Evolutionary conservation across 2,888 invertebrate genomes (phyloP).

Genomic region (Clistopyga incitator): DNA sequence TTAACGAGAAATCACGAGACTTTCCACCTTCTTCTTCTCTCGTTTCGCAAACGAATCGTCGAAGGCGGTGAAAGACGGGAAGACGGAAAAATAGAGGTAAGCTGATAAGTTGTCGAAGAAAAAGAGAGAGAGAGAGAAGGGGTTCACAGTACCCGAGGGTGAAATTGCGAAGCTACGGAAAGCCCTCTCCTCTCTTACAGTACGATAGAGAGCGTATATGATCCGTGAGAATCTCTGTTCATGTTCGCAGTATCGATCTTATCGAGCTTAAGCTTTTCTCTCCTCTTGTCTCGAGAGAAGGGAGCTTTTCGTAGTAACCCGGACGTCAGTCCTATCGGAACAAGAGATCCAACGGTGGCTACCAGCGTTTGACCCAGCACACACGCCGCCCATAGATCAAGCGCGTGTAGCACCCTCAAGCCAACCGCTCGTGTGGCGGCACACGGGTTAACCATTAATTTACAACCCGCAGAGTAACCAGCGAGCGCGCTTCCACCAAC

Average conservation of each 20-base stretch:
- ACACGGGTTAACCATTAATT: constrained; percentile 83
- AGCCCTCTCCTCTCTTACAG: neutral
- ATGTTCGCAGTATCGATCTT: constrained; percentile 66
- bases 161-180: constrained; percentile 54
- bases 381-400: constrained; percentile 82
- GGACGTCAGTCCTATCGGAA: constrained; percentile 69
- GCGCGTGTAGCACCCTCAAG: constrained; percentile 75
- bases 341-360: constrained; percentile 64
- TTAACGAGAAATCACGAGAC: constrained; percentile 75
- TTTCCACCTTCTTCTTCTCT: constrained; percentile 42
- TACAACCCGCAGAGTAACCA: constrained; percentile 83
- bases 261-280: constrained; percentile 63
- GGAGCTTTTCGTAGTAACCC: constrained; percentile 9
- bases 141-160: constrained; percentile 49
- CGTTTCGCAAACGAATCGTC: constrained; percentile 17
- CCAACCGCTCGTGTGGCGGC: constrained; percentile 76
- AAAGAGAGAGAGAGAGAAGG: too few relatives aligned
- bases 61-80: constrained; percentile 21
- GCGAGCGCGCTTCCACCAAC: constrained; percentile 35
- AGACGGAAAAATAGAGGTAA: constrained; percentile 55
- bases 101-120: constrained; percentile 31
- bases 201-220: constrained; percentile 34
- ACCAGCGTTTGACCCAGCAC: constrained; percentile 79
- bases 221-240: constrained; percentile 49
- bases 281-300: constrained; percentile 69